Conservation (phyloP, 2,797 vertebrate genomes). For the Oreochromis grahami region DNA sequence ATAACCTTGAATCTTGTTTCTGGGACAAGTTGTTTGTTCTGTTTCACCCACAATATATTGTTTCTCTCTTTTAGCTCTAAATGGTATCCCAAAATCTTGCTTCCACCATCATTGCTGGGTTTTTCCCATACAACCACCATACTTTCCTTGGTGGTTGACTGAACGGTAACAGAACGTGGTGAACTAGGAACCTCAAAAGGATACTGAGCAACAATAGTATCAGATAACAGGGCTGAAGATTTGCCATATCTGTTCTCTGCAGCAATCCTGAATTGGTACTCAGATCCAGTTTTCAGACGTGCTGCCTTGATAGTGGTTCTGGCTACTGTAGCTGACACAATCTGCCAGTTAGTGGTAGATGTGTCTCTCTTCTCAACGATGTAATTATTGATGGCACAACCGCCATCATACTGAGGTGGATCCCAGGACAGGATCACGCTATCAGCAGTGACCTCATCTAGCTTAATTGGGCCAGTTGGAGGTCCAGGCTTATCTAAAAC, state of each 20-base stretch:
- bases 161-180: conserved; percentile 87
- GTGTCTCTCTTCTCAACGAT: conserved; percentile 98
- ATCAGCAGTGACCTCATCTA: conserved; percentile 96
- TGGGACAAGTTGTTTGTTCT: conserved; percentile 92
- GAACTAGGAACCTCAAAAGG: conserved; percentile 90
- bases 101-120: conserved; percentile 93
- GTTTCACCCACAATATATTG: conserved; percentile 93
- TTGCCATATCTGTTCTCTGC: conserved; percentile 99
- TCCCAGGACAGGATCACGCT: conserved; percentile 89
- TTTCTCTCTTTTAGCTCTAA: conserved; percentile 97
- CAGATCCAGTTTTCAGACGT: conserved; percentile 90
- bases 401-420: conserved; percentile 91
- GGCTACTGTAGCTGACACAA: conserved; percentile 96
- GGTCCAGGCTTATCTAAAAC: conserved; percentile 97
- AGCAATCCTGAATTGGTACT: conserved; percentile 98
- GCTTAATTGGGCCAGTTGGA: conserved; percentile 92
- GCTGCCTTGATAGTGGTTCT: conserved; percentile 95
- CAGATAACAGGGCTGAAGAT: conserved; percentile 87
- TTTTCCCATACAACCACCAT: conserved; percentile 95
- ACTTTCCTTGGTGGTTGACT: conserved; percentile 85
- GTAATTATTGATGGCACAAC: conserved; percentile 95
- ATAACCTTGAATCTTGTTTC: conserved; percentile 89
- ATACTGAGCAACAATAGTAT: conserved; percentile 89
- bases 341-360: conserved; percentile 95
- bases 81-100: conserved; percentile 93